Percentiles rank a stretch among this genome's conserved stretches.
Conservation (phyloP, 2,797 vertebrate species). For the Pogonophryne albipinna region DNA sequence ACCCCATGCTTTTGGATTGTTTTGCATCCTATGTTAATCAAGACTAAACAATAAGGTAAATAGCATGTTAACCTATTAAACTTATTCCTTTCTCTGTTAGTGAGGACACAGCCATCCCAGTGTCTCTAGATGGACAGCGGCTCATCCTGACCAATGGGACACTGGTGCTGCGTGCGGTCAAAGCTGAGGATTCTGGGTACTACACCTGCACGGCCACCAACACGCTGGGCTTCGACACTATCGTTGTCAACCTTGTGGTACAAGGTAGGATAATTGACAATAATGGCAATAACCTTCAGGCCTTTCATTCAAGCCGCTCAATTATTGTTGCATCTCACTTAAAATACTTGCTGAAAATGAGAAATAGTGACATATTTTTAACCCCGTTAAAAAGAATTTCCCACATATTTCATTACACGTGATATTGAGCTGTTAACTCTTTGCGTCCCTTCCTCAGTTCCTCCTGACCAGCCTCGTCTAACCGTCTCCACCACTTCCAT, state of each 20-base stretch:
- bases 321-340: not conserved
- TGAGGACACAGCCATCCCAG: conserved; percentile 94
- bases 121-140: conserved; percentile 93
- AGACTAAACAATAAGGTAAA: not conserved
- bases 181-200: conserved; percentile 97
- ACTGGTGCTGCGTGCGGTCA: conserved; percentile 93
- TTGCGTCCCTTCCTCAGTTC: conserved; percentile 79
- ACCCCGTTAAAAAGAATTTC: not conserved
- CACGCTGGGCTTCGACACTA: conserved; percentile 97
- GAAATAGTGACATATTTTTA: not conserved
- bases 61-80: not conserved
- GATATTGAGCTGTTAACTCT: conserved; percentile 20
- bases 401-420: not conserved
- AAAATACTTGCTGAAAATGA: not conserved
- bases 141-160: conserved; percentile 95
- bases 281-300: not conserved
- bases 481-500: conserved; percentile 97
- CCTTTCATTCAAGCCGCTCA: not conserved
- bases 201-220: conserved; percentile 99
- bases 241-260: conserved; percentile 97
- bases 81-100: conserved; percentile 69
- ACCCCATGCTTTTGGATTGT: not conserved
- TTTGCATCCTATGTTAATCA: not conserved
- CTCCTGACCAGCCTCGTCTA: conserved; percentile 96
- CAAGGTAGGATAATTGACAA: conserved; percentile 87